Evolutionary conservation across 2,888 invertebrate species (phyloP), one percentile per base, ranked within the genome.

Genomic region (Yponomeuta malinellus): DNA sequence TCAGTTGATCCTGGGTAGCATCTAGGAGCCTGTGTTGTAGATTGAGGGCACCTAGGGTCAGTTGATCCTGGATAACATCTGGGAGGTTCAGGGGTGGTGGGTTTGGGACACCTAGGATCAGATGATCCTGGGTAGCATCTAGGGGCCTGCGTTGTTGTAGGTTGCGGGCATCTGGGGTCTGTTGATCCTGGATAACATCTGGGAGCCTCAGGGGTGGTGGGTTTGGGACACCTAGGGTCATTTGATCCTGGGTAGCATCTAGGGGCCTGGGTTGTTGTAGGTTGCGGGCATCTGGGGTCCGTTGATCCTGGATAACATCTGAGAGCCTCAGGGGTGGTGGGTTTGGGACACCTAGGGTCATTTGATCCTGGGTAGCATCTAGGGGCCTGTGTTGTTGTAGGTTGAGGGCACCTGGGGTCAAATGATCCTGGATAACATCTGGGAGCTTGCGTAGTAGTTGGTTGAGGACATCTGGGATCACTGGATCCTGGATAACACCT

Each of bases 1-100:
- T 90, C 84, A 75, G 75, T 85, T 64, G 83, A 88, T 70, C 74
- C 87, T 69, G 78, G 87, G 75, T 78, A 76, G 69, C 81, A 80
- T 23, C 68, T 69, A n/a, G 70, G 66, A 5, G 67, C 48, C 1
- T 67, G 72, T 33, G 75, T 66, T 6, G 81, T 78, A 75, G 74
- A 83, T 81, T 15, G 73, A 9, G 29, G 78, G 77, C 73, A 77
- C 73, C 23, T 72, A 71, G 15, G 78, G 48, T 72, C 72, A 31
- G 37, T 59, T 6, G 70, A 70, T 52, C 72, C 72, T 64, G 70
- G 72, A 15, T 67, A 72, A 33, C 79, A 80, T 0, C 71, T 72
- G 1, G 76, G 75, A 59, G 80, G 77, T 81, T 73, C 72, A 75
- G 68, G 71, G 78, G 72, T 75, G 80, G 76, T 70, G 1, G 73